Conservation (phyloP, 2,113 vertebrate species). For the Verasper variegatus region DNA sequence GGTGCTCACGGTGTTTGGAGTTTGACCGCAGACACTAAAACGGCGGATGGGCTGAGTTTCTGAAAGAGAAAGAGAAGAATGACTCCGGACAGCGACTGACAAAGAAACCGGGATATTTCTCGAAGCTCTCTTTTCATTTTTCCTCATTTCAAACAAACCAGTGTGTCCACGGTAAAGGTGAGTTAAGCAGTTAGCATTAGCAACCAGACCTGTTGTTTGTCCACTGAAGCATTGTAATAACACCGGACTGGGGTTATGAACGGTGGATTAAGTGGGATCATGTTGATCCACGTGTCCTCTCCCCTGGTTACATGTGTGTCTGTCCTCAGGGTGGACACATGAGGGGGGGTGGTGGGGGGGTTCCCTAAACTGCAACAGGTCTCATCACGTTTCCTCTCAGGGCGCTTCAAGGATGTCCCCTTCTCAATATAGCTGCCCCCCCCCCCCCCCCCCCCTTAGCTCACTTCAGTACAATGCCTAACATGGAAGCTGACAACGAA, state of each 20-base stretch:
- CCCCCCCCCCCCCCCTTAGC: not conserved
- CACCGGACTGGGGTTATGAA: not conserved
- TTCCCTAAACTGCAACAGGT: slow-evolving; percentile 41
- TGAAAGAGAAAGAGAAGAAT: slow-evolving; percentile 37
- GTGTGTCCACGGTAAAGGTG: slow-evolving; percentile 50
- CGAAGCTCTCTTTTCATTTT: not conserved
- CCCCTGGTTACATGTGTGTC: not conserved
- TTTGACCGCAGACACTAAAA: slow-evolving; percentile 39
- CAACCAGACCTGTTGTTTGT: slow-evolving; percentile 1
- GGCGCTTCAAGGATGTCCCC: slow-evolving; percentile 51
- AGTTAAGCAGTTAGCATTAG: slow-evolving; percentile 63
- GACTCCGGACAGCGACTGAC: slow-evolving; percentile 27
- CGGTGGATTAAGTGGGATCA: not conserved
- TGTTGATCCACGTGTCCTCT: not conserved
- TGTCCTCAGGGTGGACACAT: not conserved
- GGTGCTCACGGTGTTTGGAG: slow-evolving; percentile 16
- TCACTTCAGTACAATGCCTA: not conserved
- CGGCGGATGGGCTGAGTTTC: not conserved
- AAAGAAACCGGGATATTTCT: not conserved
- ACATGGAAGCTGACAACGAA: not conserved
- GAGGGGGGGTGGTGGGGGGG: slow-evolving; percentile 10
- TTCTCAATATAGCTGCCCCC: slow-evolving; percentile 52
- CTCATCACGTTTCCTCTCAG: slow-evolving; percentile 34
- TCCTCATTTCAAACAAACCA: slow-evolving; percentile 9
- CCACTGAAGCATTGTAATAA: not conserved